Base-by-base conservation (phyloP, 1,140 invertebrate species). In the Ruditapes philippinarum region DNA sequence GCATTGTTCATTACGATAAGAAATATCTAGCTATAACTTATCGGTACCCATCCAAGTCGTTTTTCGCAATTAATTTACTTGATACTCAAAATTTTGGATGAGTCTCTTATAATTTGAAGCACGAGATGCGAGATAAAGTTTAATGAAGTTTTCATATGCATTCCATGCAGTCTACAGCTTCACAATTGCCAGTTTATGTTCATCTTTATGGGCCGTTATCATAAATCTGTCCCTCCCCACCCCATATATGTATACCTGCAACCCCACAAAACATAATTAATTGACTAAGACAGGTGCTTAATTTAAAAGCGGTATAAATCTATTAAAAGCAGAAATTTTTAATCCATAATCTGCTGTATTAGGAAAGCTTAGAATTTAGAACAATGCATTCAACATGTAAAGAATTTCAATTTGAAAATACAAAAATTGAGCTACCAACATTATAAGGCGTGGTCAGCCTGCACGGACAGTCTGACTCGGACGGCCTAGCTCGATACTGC, bases 1-100 rank as follows among this genome's bases (percentile, higher is more conserved):
- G 42, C 36, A 36, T 78, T 49, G 31, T 78, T 78, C 74, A 78
- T 78, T 78, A 78, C 28, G 74, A 78, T 78, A 78, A 78, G 74
- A 51, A 54, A 51, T 78, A 78, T 54, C 74, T 54, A 78, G 19
- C 1, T 22, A 22, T 12, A 28, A 54, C 22, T 36, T 54, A 78
- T 78, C 74, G 33, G 45, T 25, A 19, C 19, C 45, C 17, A 31
- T 78, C 74, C 74, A 51, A 49, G 45, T 33, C 74, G 31, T 33
- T 51, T 45, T 51, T 78, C 38, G 42, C 42, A 78, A 51, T 78
- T 78, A 49, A 78, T 51, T 78, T 78, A 78, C 74, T n/a, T 78
- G 74, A 54, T 78, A 54, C 74, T 78, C 36, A 17, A 28, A 78
- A 78, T 54, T 78, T 54, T 78, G 31, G 36, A 78, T 54, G 74